Base-by-base conservation (phyloP, 2,797 vertebrate genomes). In the Sebastiscus tertius region DNA sequence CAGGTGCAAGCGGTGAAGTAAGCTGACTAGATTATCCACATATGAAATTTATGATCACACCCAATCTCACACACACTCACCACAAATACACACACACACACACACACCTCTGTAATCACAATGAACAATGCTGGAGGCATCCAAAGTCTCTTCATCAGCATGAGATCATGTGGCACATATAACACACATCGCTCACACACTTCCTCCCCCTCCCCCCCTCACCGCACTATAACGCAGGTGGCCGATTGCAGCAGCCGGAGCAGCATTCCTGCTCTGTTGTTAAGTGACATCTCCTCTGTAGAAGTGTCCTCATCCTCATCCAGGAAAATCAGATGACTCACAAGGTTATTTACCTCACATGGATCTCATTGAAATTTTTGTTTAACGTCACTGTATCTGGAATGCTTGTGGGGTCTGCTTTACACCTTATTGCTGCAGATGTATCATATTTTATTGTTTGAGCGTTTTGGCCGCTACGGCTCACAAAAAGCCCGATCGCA, bases 251-350 rank as follows among this genome's bases (percentile, higher is more conserved):
- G 89, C 79, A 88, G 89, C 88, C 62, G 58, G 75, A 88, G 86
- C 79, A 72, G 74, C 85, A 87, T 90, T 92, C 90, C 88, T 71
- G 56, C 81, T 77, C 82, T 36, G 73, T 70, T 89, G 91, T 92
- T 92, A 92, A 93, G 91, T 94, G 93, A 94, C 92, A 94, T 94
- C 93, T 94, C 91, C 89, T 91, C 89, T 87, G 71, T 52, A 80
- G 75, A 87, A 88, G 86, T 82, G 89, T 89, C 89, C 90, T 91
- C 86, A 81, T 87, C 86, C 87, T 76, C 71, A 75, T 86, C 80
- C 89, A 89, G 91, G 85, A 93, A 93, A 89, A 79, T 70, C 69
- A 79, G 49, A 91, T 91, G 88, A 89, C 80, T 93, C 91, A 92
- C 31, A 14, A 64, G 61, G 26, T 76, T 80, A 80, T 90, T 88